Evolutionary conservation across 2,797 vertebrate genomes (phyloP).

Genomic region (Gila robusta): DNA sequence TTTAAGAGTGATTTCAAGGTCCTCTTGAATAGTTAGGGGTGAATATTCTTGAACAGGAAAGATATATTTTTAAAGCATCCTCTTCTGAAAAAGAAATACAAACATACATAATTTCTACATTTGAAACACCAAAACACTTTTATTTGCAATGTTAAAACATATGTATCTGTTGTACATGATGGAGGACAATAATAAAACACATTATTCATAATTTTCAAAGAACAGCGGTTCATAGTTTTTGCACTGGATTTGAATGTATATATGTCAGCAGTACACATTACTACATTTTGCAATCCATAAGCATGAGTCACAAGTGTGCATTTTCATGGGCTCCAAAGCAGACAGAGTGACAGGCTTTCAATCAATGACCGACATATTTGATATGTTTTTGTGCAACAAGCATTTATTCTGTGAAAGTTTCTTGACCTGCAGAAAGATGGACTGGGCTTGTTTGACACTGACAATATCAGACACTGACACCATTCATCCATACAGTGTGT

Average conservation of each 20-base stretch:
- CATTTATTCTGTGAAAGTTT: background rate
- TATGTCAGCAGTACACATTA: background rate
- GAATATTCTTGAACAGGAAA: background rate
- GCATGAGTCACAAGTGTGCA: background rate
- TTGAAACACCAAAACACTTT: no score
- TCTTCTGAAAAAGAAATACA: background rate
- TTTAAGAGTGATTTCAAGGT: slow-evolving; percentile 45
- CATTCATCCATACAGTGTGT: no score
- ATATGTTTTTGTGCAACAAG: background rate
- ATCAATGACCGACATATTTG: background rate
- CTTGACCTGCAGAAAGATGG: background rate
- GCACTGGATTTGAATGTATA: background rate
- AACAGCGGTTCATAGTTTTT: background rate
- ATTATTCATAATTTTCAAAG: background rate
- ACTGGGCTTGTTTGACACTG: background rate
- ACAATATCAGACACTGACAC: background rate
- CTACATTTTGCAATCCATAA: background rate
- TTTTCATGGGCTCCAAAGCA: background rate
- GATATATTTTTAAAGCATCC: background rate
- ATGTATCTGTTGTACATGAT: background rate
- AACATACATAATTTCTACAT: background rate
- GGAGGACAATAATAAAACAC: background rate
- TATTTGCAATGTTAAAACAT: background rate
- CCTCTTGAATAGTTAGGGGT: background rate
- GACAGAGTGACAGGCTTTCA: background rate